A percentile compares a stretch with the other conserved stretches of the same genome.
Evolutionary conservation across 2,113 vertebrate genomes (phyloP).

Genomic region (Macquaria australasica): DNA sequence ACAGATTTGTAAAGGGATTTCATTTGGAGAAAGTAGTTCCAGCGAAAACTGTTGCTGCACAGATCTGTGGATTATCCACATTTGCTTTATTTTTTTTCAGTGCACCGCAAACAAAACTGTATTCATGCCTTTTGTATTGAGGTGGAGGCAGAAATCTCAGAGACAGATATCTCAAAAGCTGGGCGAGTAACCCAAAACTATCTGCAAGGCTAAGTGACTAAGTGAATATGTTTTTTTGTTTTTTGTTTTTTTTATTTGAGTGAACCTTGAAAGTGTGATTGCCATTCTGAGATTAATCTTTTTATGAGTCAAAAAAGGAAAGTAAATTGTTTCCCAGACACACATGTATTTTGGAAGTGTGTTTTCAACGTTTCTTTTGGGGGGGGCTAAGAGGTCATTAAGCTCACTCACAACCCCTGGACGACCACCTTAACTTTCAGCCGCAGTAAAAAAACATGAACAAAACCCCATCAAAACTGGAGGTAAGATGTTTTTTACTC

Average conservation of each 20-base stretch:
- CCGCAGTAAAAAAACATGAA: constrained; percentile 28
- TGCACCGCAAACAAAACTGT: not conserved
- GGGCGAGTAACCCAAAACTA: not conserved
- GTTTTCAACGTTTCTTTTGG: not conserved
- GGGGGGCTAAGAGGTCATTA: not conserved
- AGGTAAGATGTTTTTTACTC: constrained; percentile 62
- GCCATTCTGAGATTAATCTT: no score
- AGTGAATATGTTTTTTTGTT: not conserved
- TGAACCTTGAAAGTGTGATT: not conserved
- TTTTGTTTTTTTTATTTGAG: not conserved
- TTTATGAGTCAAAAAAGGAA: not conserved
- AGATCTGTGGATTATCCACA: not conserved
- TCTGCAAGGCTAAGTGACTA: not conserved
- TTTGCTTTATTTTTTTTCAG: not conserved
- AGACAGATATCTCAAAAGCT: not conserved
- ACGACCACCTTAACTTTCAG: constrained; percentile 19
- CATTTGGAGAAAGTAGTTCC: not conserved
- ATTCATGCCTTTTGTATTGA: not conserved
- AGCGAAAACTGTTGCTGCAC: not conserved
- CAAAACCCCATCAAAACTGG: constrained; percentile 48
- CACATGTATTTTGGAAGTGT: not conserved
- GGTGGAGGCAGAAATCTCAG: not conserved
- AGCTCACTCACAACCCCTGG: not conserved
- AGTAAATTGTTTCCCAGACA: not conserved
- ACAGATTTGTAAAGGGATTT: not conserved